Evolutionary conservation across 2,797 vertebrate genomes (phyloP), one percentile per base, ranked within the genome.

Genomic region (Nyctibius grandis): DNA sequence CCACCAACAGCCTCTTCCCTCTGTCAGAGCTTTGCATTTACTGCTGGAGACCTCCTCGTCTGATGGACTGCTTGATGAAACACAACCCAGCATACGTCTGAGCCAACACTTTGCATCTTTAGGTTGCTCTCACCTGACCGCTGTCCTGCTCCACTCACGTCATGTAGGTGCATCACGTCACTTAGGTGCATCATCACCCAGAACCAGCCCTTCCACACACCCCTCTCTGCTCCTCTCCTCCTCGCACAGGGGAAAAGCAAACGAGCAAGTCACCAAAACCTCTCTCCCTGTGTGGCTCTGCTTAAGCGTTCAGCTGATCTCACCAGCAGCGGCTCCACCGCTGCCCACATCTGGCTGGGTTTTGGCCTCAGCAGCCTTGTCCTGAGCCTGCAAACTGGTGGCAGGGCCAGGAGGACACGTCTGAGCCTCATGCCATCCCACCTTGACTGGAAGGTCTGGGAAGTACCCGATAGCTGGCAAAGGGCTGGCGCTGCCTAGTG

Each of bases 131-230:
- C 48, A 53, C 67, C 67, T 83, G 57, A 40, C 15, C 47, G 12
- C 12, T 19, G 9, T 13, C 68, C 50, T 53, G 67, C 54, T n/a
- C n/a, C n/a, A n/a, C n/a, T 53, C 5, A 0, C 59, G 34, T 33
- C 31, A 51, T 1, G 1, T 4, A 28, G 67, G 26, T 17, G 9
- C n/a, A 53, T 29, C 36, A 8, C 1, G 1, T 26, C 59, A 64
- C 36, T 29, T 40, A 25, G 28, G 42, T 10, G 11, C 29, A 26
- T 18, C 25, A 33, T 31, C 56, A 42, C n/a, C 47, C 19, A 44
- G 44, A 59, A 64, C 44, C 44, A 74, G 38, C 57, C 51, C 12
- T 70, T 59, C 61, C 78, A 48, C 38, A 26, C 33, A 40, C 19
- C 47, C 10, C 53, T 34, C 73, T 36, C 51, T 28, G 36, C 28